Evolutionary conservation across 2,888 invertebrate species (phyloP).

Genomic region (Pterostichus niger): DNA sequence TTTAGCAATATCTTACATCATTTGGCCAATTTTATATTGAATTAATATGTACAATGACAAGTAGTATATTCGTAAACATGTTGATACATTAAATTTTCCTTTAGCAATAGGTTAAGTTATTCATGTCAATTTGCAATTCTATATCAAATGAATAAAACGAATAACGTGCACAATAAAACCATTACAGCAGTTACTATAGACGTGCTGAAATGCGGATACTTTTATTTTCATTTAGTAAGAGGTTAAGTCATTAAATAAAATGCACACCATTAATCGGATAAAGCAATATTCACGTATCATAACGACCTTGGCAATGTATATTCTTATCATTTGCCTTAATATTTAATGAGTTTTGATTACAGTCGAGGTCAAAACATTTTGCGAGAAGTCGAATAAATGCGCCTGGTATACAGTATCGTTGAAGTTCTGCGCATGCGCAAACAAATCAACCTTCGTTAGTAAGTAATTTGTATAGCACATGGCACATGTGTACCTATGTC

Average conservation of each 20-base stretch:
- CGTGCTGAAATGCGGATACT: neutral
- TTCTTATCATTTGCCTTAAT: conserved; percentile 64
- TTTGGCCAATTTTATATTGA: no score
- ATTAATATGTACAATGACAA: no score
- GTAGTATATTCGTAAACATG: no score
- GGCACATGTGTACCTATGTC: neutral
- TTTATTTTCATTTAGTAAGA: neutral
- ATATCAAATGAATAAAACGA: no score
- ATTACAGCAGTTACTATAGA: neutral
- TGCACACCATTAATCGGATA: conserved; percentile 8
- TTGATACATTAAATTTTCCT: no score
- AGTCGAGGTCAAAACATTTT: conserved; percentile 60
- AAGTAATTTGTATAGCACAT: neutral
- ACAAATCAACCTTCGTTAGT: neutral
- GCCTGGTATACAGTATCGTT: conserved; percentile 12
- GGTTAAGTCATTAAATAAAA: conserved; percentile 4
- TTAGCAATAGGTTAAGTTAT: no score
- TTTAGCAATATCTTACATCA: no score
- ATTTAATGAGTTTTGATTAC: conserved; percentile 64
- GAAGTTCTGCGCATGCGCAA: conserved; percentile 2
- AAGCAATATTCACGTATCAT: conserved; percentile 25
- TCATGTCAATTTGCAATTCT: no score
- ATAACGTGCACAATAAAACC: no score
- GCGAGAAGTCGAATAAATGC: conserved; percentile 46
- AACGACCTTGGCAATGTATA: conserved; percentile 61